phyloP scores from a whole-genome alignment of 2,797 vertebrate genomes.

The Taenioides sp. region DNA sequence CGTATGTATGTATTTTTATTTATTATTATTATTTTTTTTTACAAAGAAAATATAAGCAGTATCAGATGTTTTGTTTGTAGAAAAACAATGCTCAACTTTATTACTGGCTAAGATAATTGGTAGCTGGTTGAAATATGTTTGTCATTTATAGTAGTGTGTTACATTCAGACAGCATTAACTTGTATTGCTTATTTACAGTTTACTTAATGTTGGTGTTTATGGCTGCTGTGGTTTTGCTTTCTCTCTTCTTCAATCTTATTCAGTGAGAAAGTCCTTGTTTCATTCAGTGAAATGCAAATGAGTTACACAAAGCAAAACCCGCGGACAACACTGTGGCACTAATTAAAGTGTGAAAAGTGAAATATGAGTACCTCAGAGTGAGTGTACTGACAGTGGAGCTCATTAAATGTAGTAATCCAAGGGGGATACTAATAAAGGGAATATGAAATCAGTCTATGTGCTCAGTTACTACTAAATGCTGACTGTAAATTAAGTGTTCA shows the following conservation, averaged over 20 bases:
- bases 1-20: too few species aligned
- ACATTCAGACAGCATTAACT: not conserved
- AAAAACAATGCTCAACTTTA: too few species aligned
- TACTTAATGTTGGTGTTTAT: conserved; percentile 27
- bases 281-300: conserved; percentile 51
- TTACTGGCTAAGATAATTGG: too few species aligned
- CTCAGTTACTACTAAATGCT: conserved; percentile 32
- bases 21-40: too few species aligned
- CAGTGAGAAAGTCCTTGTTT: conserved; percentile 23
- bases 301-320: conserved; percentile 45
- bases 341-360: conserved; percentile 63
- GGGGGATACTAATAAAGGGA: conserved; percentile 45
- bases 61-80: too few species aligned
- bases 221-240: not conserved
- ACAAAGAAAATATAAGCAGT: too few species aligned
- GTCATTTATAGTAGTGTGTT: not conserved
- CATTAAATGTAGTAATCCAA: conserved; percentile 70
- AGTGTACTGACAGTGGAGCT: conserved; percentile 57
- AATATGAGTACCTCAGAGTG: conserved; percentile 63
- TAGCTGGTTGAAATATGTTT: too few species aligned
- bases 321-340: conserved; percentile 37
- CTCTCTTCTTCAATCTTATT: not conserved
- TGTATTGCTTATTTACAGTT: not conserved
- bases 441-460: conserved; percentile 39
- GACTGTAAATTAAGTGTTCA: conserved; percentile 14